Conservation (phyloP, 2,113 vertebrate species). For the Sus scrofa region T2T-Sscrofa CM000820.6:121009501-121010000, state of each 20-base stretch:
- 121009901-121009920: too few relatives aligned
- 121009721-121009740: not conserved
- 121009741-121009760: not conserved
- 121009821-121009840: not conserved
- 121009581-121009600: too few relatives aligned
- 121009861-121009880: not conserved
- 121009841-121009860: not conserved
- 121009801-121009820: not conserved
- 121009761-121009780: not conserved
- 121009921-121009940: too few relatives aligned
- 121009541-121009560: too few relatives aligned
- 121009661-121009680: too few relatives aligned
- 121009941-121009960: conserved; percentile 11
- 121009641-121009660: too few relatives aligned
- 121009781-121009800: not conserved
- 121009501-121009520: too few relatives aligned
- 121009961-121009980: conserved; percentile 26
- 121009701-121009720: not conserved
- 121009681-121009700: too few relatives aligned
- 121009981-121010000: not conserved
- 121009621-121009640: too few relatives aligned
- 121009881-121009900: not conserved
- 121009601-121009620: too few relatives aligned
- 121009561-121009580: too few relatives aligned
- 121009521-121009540: too few relatives aligned